Conservation (phyloP, 2,113 vertebrate genomes). For the Brevimyrus niger region DNA sequence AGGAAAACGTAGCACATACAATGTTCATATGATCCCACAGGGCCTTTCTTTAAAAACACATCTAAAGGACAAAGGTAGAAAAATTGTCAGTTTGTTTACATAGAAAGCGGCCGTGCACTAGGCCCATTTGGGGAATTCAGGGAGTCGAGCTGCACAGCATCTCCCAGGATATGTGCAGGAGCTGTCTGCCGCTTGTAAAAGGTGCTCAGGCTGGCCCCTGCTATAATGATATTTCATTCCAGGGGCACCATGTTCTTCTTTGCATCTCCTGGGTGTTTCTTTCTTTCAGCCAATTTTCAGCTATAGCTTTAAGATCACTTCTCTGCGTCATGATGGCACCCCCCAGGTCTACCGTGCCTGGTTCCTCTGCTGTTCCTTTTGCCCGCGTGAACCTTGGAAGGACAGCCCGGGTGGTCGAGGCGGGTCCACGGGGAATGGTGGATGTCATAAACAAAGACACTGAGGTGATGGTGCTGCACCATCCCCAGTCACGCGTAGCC, state of each 20-base stretch:
- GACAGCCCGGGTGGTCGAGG: background rate
- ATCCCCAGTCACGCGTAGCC: constrained; percentile 40
- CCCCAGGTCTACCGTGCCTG: background rate
- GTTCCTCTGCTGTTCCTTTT: background rate
- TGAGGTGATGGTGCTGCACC: background rate
- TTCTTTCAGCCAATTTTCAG: background rate
- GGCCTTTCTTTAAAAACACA: background rate
- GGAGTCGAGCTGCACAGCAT: background rate
- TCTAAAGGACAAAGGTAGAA: background rate
- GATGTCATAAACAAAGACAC: background rate
- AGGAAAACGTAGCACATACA: background rate
- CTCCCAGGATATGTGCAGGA: background rate
- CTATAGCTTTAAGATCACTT: background rate
- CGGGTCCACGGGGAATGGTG: background rate
- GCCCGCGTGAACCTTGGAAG: background rate
- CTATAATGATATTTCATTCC: background rate
- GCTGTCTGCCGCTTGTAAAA: background rate
- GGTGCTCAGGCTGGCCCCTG: background rate
- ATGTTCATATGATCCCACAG: background rate
- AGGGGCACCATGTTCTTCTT: background rate
- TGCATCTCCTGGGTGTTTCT: background rate
- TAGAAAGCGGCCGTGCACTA: background rate
- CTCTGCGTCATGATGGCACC: background rate
- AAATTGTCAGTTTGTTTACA: background rate
- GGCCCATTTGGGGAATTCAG: background rate